Conservation (phyloP, 23 tunicate genomes). For the Diplosoma virens region DNA sequence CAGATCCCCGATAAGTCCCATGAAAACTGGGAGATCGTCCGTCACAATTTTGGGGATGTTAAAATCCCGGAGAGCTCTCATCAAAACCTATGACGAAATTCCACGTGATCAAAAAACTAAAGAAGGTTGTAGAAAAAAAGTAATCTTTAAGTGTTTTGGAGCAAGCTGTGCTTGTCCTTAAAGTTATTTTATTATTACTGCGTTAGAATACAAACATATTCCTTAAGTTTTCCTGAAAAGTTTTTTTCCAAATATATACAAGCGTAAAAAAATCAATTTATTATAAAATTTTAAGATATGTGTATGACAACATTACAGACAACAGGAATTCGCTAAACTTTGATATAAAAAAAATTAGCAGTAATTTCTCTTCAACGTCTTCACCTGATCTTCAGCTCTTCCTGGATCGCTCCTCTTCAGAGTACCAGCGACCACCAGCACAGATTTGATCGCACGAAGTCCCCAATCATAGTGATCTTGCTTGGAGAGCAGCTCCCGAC, state of each 20-base stretch:
- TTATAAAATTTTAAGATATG: too few species aligned
- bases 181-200: too few species aligned
- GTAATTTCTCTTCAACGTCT: too few species aligned
- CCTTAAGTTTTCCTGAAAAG: too few species aligned
- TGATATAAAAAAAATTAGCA: too few species aligned
- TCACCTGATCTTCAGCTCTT: slow-evolving; percentile 95
- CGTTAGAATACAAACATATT: too few species aligned
- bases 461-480: slow-evolving; percentile 99
- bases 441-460: slow-evolving; percentile 95
- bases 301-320: too few species aligned
- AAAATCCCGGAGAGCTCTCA: slow-evolving; percentile 98
- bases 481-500: slow-evolving; percentile 91
- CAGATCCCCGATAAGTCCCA: slow-evolving; percentile 96
- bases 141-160: neutral
- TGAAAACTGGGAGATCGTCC: slow-evolving; percentile 95
- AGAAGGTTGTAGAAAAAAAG: neutral
- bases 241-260: too few species aligned
- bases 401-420: slow-evolving; percentile 92
- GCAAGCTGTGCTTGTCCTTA: too few species aligned
- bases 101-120: neutral
- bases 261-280: too few species aligned
- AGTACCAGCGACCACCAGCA: slow-evolving; percentile 98
- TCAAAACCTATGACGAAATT: slow-evolving; percentile 53
- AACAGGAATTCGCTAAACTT: too few species aligned
- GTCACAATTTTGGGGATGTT: slow-evolving; percentile 98